Evolutionary conservation across 2,113 vertebrate species (phyloP).

Genomic region (Thymallus thymallus): DNA sequence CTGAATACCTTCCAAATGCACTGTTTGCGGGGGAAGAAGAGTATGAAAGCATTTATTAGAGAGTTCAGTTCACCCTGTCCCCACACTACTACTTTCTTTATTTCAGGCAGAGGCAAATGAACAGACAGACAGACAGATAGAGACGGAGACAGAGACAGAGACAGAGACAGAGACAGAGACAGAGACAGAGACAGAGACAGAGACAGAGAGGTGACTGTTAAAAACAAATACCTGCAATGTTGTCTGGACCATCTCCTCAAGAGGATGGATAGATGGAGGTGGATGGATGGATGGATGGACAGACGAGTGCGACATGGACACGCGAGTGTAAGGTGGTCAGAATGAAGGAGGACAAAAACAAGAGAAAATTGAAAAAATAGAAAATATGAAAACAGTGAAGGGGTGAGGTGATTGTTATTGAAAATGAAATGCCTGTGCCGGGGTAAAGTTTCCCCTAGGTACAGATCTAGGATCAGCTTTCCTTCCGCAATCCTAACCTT

Average conservation of each 20-base stretch:
- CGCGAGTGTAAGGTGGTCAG: conserved; percentile 24
- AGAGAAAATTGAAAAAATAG: conserved; percentile 59
- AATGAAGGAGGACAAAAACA: conserved; percentile 29
- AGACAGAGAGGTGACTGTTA: conserved; percentile 8
- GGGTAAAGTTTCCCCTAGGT: neutral
- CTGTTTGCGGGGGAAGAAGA: neutral
- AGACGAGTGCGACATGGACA: conserved; percentile 26
- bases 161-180: conserved; percentile 22
- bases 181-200: conserved; percentile 19
- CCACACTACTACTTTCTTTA: neutral
- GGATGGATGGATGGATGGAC: conserved; percentile 41
- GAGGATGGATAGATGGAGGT: conserved; percentile 40
- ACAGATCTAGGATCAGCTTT: no score
- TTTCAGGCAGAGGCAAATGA: neutral
- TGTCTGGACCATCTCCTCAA: conserved; percentile 43
- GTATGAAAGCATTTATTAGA: conserved; percentile 25
- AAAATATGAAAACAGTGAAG: conserved; percentile 47
- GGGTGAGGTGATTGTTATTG: conserved; percentile 22
- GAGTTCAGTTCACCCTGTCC: neutral
- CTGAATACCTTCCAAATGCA: no score
- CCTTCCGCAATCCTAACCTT: no score
- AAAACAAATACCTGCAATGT: conserved; percentile 66
- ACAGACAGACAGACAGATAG: conserved; percentile 19
- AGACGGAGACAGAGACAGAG: conserved; percentile 12
- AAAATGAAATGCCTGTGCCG: neutral